Evolutionary conservation across 2,797 vertebrate species (phyloP).

Genomic region (Helarctos malayanus): DNA sequence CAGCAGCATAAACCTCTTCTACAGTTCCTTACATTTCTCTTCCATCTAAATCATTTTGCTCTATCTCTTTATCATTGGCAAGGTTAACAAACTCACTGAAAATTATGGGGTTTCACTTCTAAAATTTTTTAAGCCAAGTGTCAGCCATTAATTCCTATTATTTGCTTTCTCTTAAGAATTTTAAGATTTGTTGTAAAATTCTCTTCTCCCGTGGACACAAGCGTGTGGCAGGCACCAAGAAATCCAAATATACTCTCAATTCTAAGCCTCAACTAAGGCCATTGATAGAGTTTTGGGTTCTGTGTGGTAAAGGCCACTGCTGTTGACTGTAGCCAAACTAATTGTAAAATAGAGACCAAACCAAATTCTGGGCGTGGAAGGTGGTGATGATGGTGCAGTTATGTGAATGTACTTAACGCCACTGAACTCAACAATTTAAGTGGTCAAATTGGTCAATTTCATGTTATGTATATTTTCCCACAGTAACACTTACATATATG

Average conservation of each 20-base stretch:
- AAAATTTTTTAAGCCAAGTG: slow-evolving; percentile 21
- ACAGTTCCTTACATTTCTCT: neutral
- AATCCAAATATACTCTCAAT: neutral
- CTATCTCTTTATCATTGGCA: neutral
- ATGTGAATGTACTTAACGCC: neutral
- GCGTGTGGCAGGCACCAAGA: slow-evolving; percentile 2
- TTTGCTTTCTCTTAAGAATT: slow-evolving; percentile 32
- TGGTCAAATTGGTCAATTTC: neutral
- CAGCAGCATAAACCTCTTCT: neutral
- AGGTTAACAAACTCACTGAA: neutral
- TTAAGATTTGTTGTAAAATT: slow-evolving; percentile 47
- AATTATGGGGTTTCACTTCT: neutral
- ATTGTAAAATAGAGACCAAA: neutral
- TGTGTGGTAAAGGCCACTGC: neutral
- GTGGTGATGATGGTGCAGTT: neutral
- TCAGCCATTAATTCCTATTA: neutral
- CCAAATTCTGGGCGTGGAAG: neutral
- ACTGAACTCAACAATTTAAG: neutral
- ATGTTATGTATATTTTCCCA: neutral
- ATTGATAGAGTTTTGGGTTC: neutral
- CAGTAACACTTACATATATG: neutral
- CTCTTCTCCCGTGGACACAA: neutral
- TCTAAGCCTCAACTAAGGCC: neutral
- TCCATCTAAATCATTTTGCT: neutral
- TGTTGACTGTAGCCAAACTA: neutral